Evolutionary conservation across 2,113 vertebrate genomes (phyloP).

Genomic region (Ellobius talpinus): DNA sequence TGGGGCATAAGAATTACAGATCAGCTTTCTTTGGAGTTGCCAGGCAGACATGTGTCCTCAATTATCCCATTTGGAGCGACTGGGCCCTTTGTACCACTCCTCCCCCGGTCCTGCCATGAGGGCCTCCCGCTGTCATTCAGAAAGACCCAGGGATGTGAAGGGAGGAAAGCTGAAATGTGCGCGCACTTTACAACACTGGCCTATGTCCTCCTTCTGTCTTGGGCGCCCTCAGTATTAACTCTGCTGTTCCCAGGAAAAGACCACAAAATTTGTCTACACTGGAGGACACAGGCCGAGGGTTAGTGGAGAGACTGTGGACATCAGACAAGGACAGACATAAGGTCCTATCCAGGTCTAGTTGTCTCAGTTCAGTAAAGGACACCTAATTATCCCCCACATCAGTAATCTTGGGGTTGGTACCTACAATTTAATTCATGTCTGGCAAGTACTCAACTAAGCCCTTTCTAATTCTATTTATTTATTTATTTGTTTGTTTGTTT

Average conservation of each 20-base stretch:
- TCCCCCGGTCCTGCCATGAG: accelerated
- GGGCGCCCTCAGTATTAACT: not conserved
- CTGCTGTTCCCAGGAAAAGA: not conserved
- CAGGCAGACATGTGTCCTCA: conserved; percentile 64
- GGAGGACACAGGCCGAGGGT: not conserved
- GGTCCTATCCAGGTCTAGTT: not conserved
- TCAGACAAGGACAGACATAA: not conserved
- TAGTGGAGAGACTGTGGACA: not conserved
- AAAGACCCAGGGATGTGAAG: not conserved
- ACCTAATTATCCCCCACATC: not conserved
- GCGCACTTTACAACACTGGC: accelerated
- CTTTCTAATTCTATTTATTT: not conserved
- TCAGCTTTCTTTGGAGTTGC: conserved; percentile 67
- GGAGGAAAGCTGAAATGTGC: not conserved
- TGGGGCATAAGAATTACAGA: conserved; percentile 64
- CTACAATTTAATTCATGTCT: not conserved
- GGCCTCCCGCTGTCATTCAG: not conserved
- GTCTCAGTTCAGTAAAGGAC: not conserved
- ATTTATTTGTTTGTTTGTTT: not conserved
- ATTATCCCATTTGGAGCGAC: conserved; percentile 55
- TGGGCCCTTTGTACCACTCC: not conserved
- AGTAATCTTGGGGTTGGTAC: not conserved
- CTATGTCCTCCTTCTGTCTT: not conserved
- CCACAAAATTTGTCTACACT: accelerated
- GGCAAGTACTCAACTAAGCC: not conserved